These are phyloP conservation scores for Cichladusa arquata DNA, from an alignment of 2,113 vertebrate species.

Conservation along the genomic window DNA sequence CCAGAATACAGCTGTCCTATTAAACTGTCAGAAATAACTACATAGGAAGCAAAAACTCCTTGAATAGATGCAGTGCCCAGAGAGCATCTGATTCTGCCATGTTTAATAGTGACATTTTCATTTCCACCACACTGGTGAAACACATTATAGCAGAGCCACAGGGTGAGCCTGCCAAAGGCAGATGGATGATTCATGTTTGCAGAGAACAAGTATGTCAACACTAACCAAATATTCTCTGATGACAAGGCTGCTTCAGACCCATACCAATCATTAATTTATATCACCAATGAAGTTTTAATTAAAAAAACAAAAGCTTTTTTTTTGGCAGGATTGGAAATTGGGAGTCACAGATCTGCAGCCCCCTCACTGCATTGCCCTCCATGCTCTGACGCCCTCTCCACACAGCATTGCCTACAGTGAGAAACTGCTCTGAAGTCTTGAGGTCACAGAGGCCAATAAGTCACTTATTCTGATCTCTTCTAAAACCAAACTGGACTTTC, in stretches of 20 bases:
- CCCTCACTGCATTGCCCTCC: neutral
- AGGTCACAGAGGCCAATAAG: neutral
- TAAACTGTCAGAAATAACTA: conserved; percentile 33
- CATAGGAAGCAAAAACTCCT: neutral
- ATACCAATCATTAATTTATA: neutral
- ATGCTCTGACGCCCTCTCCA: neutral
- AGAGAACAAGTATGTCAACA: conserved; percentile 22
- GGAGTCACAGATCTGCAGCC: neutral
- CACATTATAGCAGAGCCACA: conserved; percentile 24
- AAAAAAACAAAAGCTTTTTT: neutral
- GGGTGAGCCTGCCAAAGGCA: neutral
- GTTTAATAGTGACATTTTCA: conserved; percentile 54
- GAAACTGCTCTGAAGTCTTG: neutral
- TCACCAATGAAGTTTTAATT: neutral
- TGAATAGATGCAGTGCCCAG: neutral
- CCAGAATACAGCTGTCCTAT: neutral
- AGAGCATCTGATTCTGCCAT: conserved; percentile 38
- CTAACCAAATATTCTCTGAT: conserved; percentile 15
- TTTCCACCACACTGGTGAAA: conserved; percentile 26
- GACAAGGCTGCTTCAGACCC: conserved; percentile 6
- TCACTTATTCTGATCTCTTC: neutral
- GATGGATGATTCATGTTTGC: neutral
- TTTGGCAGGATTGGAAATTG: neutral
- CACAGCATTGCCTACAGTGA: neutral
- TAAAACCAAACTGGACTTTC: neutral